A percentile compares a stretch with the other conserved stretches of the same genome.
phyloP scores from a whole-genome alignment of 2,797 vertebrate genomes.

The Gorsachius magnificus region DNA sequence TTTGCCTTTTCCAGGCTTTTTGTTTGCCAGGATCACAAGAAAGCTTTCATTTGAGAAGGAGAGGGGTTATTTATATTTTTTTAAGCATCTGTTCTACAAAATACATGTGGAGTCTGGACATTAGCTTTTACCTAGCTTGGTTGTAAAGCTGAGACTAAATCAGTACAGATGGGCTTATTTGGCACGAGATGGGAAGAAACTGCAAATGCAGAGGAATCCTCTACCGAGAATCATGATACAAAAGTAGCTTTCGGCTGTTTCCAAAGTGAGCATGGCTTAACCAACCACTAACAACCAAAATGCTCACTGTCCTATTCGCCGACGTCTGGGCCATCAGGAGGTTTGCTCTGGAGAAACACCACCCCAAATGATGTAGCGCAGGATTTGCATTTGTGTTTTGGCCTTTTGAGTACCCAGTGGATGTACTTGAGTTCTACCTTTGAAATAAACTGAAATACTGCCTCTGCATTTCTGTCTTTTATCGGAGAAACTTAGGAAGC shows the following conservation, averaged over 20 bases:
- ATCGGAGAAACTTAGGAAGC: background rate
- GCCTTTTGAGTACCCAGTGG: background rate
- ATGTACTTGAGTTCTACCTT: background rate
- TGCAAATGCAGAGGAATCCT: background rate
- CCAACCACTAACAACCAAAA: background rate
- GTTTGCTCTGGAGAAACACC: background rate
- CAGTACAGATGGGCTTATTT: background rate
- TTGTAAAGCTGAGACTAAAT: background rate
- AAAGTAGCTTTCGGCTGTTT: background rate
- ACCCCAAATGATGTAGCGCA: background rate
- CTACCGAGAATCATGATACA: background rate
- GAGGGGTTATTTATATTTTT: background rate
- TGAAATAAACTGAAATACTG: background rate
- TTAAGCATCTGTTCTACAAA: background rate
- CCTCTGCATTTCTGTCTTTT: background rate
- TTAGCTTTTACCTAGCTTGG: background rate
- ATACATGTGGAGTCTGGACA: background rate
- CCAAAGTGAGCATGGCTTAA: background rate
- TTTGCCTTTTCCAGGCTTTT: constrained; percentile 16
- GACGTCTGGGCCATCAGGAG: background rate
- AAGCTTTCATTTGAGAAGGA: background rate
- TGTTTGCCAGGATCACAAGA: background rate
- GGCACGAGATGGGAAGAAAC: background rate
- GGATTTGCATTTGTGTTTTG: background rate
- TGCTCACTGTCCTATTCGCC: background rate